Evolutionary conservation across 2,113 vertebrate genomes (phyloP), one percentile per base, ranked within the genome.

Genomic region (Burhinus oedicnemus): DNA sequence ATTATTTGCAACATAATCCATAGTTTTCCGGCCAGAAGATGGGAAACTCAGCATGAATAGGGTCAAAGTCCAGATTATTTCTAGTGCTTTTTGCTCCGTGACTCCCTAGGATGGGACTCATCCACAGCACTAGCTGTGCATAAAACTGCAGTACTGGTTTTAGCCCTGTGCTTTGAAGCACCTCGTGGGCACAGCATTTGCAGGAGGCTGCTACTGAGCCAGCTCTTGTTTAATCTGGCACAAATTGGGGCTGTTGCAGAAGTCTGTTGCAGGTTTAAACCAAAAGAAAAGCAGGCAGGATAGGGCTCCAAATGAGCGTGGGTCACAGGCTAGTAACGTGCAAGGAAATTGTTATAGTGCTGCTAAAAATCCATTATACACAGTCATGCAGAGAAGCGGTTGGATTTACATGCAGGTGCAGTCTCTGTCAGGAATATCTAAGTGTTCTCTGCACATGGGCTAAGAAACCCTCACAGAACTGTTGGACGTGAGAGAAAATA

Each of bases 331-430:
- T 87, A 65, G 61, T 45, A 82, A 52, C 0, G 2, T 7, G 0
- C 71, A 55, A 76, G 21, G 62, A 87, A 83, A 64, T 75, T 57
- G 47, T 87, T 79, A 68, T 20, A 64, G 36, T 60, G 47, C 38
- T 93, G 86, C 76, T 93, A 84, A 89, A 95, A 95, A 89, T 93
- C 94, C 65, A 68, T 95, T 92, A 62, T 60, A 78, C 40, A 84
- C 66, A 78, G 61, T 87, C 94, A 76, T 32, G 69, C 72, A 69
- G 77, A 95, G 86, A 60, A 83, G 42, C 30, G 38, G 71, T 49
- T 87, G 68, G 79, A 92, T 90, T 89, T 71, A 68, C 2, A 22
- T 78, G 82, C 71, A 81, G 26, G 45, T 66, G 26, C 22, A 44
- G 51, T 19, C n/a, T 83, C 51, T 81, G 26, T 62, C 47, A 83